Evolutionary conservation across 1,140 invertebrate genomes (phyloP), one percentile per base, ranked within the genome.

Genomic region (Nephila pilipes): DNA sequence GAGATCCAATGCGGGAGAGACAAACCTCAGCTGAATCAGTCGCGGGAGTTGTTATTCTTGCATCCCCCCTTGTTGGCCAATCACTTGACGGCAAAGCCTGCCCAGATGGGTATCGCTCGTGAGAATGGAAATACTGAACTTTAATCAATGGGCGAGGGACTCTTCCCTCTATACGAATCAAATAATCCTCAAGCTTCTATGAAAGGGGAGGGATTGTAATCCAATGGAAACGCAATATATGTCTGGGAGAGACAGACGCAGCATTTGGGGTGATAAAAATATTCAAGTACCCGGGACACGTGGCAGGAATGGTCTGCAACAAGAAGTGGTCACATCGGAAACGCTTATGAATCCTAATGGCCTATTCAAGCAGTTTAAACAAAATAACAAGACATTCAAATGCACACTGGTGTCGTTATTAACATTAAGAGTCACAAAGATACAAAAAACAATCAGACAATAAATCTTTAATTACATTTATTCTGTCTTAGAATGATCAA

Each of bases 21-120:
- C 4, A 2, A 75, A 75, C 14, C 25, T 20, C 29, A 32, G 69
- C 14, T 36, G 29, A 75, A 36, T 29, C 12, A 36, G 16, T 36
- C 12, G 65, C 14, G 29, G 16, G 10, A n/a, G 25, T 25, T 75
- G 25, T 29, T 75, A 29, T 75, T 36, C 25, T 29, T 75, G 25
- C 20, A n/a, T 10, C 25, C 65, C 1, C 63, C 14, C 29, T 75
- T 75, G 38, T 81, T 81, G 46, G 80, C 38, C 46, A 81, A 81
- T 81, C 80, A 81, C 80, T 81, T 81, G 80, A 81, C 38, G 46
- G 38, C 25, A n/a, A 46, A 54, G 38, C 46, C 38, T 2, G 25
- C 80, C 80, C 80, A 81, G 46, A 81, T 81, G 80, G 80, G 80
- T 14, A 81, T 54, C 36, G 20, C 46, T 22, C 38, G 38, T 54